Evolutionary conservation across 2,113 vertebrate species (phyloP), one percentile per base, ranked within the genome.

Genomic region (Cygnus buccinator): DNA sequence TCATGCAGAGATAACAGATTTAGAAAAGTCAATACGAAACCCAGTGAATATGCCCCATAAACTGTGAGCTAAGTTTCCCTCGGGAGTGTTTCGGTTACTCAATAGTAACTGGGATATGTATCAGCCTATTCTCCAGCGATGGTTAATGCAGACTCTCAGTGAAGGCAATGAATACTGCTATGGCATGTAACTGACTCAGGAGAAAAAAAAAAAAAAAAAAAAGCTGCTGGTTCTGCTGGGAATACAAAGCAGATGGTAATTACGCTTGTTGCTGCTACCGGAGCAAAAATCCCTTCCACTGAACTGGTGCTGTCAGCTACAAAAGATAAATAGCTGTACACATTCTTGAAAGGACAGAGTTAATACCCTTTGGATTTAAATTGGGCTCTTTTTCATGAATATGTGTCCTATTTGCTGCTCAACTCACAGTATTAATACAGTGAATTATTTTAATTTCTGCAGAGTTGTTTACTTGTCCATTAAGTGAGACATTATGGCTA

Each of bases 371-470:
- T 29, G 28, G 48, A 33, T 55, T 43, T 43, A 55, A 48, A 39
- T 6, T 6, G 15, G 14, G 43, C 81, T 81, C 3, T 62, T 87
- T 58, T 44, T 54, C 62, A 52, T 15, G 19, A 31, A 43, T 18
- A 16, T 10, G 62, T 61, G 41, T 58, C 52, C 67, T 46, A 19
- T 41, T 79, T 52, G 6, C 33, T 22, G 67, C 54, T 87, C 81
- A 86, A 20, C 33, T 31, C n/a, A 31, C 29, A 48, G n/a, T 68
- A 67, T 73, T 62, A 80, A 58, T 52, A 35, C 31, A 48, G 19
- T 35, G 39, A 55, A 68, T 88, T 65, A 73, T 62, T 93, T 91
- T 74, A 41, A 91, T 94, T 83, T 81, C 62, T 75, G 48, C 28
- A 6, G 65, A 50, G 55, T 33, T 72, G 37, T 76, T 89, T 54